Evolutionary conservation across 2,888 invertebrate species (phyloP).

Genomic region (Cartodere bifasciata): DNA sequence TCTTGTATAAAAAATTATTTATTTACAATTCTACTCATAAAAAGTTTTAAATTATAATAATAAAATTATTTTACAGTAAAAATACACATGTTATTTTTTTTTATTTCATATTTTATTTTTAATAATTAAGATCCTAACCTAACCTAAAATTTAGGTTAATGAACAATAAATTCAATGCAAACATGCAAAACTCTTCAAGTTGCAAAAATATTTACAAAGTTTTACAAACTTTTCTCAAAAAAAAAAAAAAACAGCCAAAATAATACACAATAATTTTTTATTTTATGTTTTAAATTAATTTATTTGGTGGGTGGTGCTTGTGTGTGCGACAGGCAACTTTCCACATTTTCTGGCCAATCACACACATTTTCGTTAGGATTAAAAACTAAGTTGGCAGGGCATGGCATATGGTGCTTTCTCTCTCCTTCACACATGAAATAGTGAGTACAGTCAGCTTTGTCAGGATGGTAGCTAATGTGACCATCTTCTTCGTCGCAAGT

Average conservation of each 20-base stretch:
- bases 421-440: conserved; percentile 96
- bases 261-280: neutral
- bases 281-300: neutral
- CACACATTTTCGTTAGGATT: conserved; percentile 88
- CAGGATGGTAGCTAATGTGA: conserved; percentile 87
- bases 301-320: conserved; percentile 43
- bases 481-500: conserved; percentile 87
- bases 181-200: too few relatives aligned
- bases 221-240: conserved; percentile 1
- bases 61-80: too few relatives aligned
- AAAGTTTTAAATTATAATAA: too few relatives aligned
- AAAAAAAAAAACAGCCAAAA: neutral
- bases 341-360: conserved; percentile 93
- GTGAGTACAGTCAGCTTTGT: conserved; percentile 83
- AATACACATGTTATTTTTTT: too few relatives aligned
- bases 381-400: conserved; percentile 83
- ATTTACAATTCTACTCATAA: too few relatives aligned
- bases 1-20: too few relatives aligned
- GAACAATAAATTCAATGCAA: too few relatives aligned
- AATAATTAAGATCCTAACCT: too few relatives aligned
- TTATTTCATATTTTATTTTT: too few relatives aligned
- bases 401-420: conserved; percentile 91
- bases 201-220: too few relatives aligned
- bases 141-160: too few relatives aligned
- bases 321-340: conserved; percentile 65